Percentiles rank a stretch among this genome's conserved stretches.
Conservation (phyloP, 1,140 invertebrate genomes). For the Dysdera silvatica region DNA sequence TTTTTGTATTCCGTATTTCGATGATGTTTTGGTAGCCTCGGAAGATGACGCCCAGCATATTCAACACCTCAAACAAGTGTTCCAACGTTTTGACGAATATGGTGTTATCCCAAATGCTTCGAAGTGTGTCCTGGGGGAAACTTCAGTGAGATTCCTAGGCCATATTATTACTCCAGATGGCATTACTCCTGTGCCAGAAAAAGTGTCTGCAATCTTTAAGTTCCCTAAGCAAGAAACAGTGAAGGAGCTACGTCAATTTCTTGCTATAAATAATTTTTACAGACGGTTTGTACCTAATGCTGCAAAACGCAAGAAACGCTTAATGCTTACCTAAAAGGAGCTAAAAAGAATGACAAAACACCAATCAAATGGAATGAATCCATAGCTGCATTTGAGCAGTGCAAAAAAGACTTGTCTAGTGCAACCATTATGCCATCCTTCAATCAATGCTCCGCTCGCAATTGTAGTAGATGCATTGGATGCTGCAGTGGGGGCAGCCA, state of each 20-base stretch:
- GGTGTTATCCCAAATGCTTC: conserved; percentile 35
- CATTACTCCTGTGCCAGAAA: conserved; percentile 35
- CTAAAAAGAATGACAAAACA: background rate
- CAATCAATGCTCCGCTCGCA: conserved; percentile 1
- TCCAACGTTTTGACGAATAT: conserved; percentile 36
- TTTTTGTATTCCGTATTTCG: conserved; percentile 32
- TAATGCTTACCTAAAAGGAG: no score
- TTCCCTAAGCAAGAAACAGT: conserved; percentile 39
- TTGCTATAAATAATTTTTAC: conserved; percentile 44
- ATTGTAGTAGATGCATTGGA: conserved; percentile 26
- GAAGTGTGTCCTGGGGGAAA: conserved; percentile 6
- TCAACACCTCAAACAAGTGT: conserved; percentile 38
- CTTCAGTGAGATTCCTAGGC: conserved; percentile 35
- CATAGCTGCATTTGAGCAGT: conserved; percentile 38
- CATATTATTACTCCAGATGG: conserved; percentile 37
- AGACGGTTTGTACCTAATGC: conserved; percentile 37
- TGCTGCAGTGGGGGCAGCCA: conserved; percentile 18
- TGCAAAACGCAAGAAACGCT: no score
- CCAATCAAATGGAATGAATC: background rate
- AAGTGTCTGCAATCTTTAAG: conserved; percentile 41
- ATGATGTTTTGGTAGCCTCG: conserved; percentile 5
- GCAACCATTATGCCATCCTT: conserved; percentile 18
- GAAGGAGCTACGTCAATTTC: conserved; percentile 37
- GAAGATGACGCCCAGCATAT: background rate
- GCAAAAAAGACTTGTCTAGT: conserved; percentile 39